Conservation (phyloP, 2,797 vertebrate species). For the Benthosema pterotum region DNA sequence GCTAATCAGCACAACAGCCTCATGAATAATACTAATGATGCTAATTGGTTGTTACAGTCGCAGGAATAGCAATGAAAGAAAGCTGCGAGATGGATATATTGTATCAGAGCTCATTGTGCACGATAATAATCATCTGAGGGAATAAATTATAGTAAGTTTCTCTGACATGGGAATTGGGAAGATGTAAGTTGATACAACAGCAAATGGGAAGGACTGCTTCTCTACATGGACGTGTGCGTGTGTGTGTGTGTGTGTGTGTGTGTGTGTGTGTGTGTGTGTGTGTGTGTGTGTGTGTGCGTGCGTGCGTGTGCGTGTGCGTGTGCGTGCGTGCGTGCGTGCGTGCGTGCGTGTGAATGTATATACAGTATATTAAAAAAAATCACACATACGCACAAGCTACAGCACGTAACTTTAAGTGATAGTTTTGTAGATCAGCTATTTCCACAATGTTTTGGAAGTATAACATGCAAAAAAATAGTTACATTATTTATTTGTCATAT, state of each 20-base stretch:
- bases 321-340: no score
- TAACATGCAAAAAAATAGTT: no score
- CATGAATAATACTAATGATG: conserved; percentile 48
- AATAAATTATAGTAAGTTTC: conserved; percentile 23
- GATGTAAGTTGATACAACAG: conserved; percentile 13
- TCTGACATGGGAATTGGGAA: neutral
- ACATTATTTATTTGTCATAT: no score
- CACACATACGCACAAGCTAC: no score
- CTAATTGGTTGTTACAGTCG: conserved; percentile 44
- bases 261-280: conserved; percentile 31
- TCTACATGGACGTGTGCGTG: no score
- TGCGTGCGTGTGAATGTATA: no score
- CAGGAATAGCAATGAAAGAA: conserved; percentile 12
- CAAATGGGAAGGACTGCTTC: conserved; percentile 26
- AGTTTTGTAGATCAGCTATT: no score
- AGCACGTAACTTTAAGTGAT: no score
- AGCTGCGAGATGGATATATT: conserved; percentile 9
- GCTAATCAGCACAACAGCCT: conserved; percentile 38
- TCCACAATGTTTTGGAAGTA: no score
- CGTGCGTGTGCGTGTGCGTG: no score
- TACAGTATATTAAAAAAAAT: no score
- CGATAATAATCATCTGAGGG: conserved; percentile 19
- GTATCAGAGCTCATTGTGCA: conserved; percentile 23
- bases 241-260: no score
- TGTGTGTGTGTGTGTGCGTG: neutral